A percentile compares a stretch with the other conserved stretches of the same genome.
These are phyloP conservation scores for Stercorarius parasiticus DNA, from an alignment of 2,113 vertebrate genomes.

Conservation along the genomic window DNA sequence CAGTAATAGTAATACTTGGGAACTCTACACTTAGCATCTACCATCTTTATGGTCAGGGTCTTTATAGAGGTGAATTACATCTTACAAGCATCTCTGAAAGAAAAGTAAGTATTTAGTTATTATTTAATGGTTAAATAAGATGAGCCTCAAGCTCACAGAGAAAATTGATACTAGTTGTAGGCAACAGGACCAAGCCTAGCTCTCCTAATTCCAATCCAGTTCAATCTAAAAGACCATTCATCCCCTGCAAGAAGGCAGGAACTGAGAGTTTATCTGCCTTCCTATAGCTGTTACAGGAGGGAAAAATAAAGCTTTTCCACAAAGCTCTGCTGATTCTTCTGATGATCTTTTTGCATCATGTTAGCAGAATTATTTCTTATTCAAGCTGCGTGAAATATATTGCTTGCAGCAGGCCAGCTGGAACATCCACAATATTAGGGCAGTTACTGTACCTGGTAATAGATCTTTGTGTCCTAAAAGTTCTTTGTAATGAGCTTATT, in stretches of 20 bases:
- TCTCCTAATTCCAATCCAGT: not conserved
- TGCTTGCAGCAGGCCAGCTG: not conserved
- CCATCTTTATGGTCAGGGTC: not conserved
- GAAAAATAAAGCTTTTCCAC: not conserved
- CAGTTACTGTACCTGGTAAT: not conserved
- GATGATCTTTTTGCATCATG: not conserved
- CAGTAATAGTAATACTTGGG: not conserved
- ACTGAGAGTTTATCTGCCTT: not conserved
- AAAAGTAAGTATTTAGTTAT: not conserved
- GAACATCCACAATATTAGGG: not conserved
- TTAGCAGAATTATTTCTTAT: not conserved
- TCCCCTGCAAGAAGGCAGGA: not conserved
- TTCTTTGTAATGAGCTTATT: not conserved
- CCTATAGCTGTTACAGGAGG: not conserved
- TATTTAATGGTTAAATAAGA: not conserved
- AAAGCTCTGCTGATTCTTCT: not conserved
- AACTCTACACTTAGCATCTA: not conserved
- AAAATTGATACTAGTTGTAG: not conserved
- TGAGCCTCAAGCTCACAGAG: not conserved
- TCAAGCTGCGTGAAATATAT: not conserved
- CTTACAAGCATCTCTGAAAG: not conserved
- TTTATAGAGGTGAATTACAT: not conserved
- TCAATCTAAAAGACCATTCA: not conserved
- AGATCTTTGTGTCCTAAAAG: not conserved
- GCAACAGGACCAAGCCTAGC: not conserved